phyloP scores from a whole-genome alignment of 2,113 vertebrate genomes.

The Lampris incognitus region DNA sequence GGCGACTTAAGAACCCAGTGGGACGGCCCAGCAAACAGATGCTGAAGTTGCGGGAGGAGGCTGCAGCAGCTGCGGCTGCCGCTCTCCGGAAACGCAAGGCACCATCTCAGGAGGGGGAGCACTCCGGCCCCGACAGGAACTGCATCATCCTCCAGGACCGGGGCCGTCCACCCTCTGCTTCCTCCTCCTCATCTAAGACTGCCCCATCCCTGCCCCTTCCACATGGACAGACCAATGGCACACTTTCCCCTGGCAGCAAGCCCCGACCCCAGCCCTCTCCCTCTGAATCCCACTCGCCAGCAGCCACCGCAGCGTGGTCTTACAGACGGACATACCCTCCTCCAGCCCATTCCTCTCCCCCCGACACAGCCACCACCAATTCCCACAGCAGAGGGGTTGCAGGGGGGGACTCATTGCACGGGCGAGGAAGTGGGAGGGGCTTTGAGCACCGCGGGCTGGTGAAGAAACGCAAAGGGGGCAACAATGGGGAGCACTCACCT shows the following conservation, averaged over 20 bases:
- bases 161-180: constrained; percentile 75
- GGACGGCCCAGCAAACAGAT: constrained; percentile 86
- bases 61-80: constrained; percentile 65
- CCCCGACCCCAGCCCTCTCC: constrained; percentile 67
- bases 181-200: constrained; percentile 46
- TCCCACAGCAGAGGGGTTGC: constrained; percentile 66
- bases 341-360: constrained; percentile 67
- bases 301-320: constrained; percentile 72
- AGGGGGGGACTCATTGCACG: constrained; percentile 72
- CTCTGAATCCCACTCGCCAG: constrained; percentile 69
- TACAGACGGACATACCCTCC: constrained; percentile 75
- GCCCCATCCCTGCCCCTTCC: constrained; percentile 73
- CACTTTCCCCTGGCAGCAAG: constrained; percentile 77
- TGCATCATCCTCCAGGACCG: constrained; percentile 80
- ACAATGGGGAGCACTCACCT: constrained; percentile 74
- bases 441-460: constrained; percentile 87
- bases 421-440: constrained; percentile 69
- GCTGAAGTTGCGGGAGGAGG: constrained; percentile 80
- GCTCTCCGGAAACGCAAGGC: constrained; percentile 86
- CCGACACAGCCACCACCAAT: constrained; percentile 73
- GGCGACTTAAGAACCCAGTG: constrained; percentile 83
- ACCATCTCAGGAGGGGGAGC: constrained; percentile 76
- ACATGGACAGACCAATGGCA: constrained; percentile 86
- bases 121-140: constrained; percentile 88
- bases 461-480: constrained; percentile 86